Evolutionary conservation across 2,888 invertebrate species (phyloP), one percentile per base, ranked within the genome.

Genomic region (Nymphalis urticae): DNA sequence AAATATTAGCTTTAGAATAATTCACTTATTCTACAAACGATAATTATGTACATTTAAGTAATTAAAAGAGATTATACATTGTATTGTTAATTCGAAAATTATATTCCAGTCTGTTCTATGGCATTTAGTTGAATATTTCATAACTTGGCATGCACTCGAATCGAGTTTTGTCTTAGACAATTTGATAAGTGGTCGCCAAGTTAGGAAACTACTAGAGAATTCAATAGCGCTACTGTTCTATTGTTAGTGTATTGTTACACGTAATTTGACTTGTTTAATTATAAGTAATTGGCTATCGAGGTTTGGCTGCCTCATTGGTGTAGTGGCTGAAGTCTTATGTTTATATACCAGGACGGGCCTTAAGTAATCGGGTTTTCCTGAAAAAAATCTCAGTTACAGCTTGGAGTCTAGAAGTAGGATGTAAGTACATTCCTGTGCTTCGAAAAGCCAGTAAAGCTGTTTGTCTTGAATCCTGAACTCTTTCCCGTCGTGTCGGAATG

Each of bases 101-200:
- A 42, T 36, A 27, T 58, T 42, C 36, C 9, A 36, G 36, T 19
- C 36, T 42, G 36, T 19, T 42, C 19, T 42, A n/a, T 36, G 5
- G 42, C 42, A 42, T 32, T 58, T 58, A 58, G 58, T 58, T n/a
- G 36, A 58, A 58, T 58, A 58, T 58, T 58, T 58, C 42, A 58
- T 36, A 36, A 58, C 21, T 56, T 47, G 62, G 36, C 56, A 61
- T 59, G 65, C 67, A 50, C 54, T 60, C 66, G 58, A 68, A 67
- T 62, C 66, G 66, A 72, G 72, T 73, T 72, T 63, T 61, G 64
- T 70, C 71, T 75, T 68, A 68, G 72, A 65, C 69, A 74, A 74
- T 72, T 75, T 70, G 75, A 76, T 73, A 72, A 75, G 72, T 70
- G 73, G 71, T 64, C 73, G 71, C 67, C 48, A 72, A 73, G 70